Evolutionary conservation across 2,113 vertebrate species (phyloP).

Genomic region (Hypocryptadius cinnamomeus): DNA sequence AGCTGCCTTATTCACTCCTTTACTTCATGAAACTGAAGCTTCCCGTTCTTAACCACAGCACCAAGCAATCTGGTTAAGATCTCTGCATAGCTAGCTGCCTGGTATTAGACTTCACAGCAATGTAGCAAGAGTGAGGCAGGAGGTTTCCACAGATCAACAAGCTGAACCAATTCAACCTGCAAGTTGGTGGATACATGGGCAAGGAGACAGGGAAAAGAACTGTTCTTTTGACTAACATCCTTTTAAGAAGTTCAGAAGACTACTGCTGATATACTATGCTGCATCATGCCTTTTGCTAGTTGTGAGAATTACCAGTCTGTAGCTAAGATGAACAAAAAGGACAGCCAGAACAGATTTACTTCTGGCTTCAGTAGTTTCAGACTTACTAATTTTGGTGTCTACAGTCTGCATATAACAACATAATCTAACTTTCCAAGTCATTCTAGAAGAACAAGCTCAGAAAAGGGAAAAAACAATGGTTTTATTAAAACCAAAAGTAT

Average conservation of each 20-base stretch:
- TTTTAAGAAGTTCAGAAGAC: not conserved
- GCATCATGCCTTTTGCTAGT: not conserved
- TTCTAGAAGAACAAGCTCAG: not conserved
- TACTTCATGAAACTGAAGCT: not conserved
- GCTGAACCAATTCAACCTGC: not conserved
- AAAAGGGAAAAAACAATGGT: not conserved
- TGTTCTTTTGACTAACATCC: not conserved
- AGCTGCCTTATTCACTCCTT: accelerated
- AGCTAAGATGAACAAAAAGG: not conserved
- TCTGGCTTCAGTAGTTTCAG: not conserved
- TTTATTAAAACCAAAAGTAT: constrained; percentile 51
- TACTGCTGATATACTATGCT: not conserved
- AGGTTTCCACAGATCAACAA: accelerated
- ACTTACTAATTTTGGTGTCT: not conserved
- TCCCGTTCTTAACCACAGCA: not conserved
- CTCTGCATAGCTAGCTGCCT: not conserved
- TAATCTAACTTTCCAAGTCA: not conserved
- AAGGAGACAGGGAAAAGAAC: not conserved
- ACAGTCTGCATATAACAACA: not conserved
- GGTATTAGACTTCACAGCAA: not conserved
- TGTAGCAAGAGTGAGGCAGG: accelerated
- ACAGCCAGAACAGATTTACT: not conserved
- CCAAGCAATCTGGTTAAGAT: not conserved
- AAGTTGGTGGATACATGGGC: accelerated
- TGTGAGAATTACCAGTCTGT: not conserved